Percentiles rank a stretch among this genome's conserved stretches.
Evolutionary conservation across 1,140 invertebrate species (phyloP).

Genomic region (Aphaenogaster floridana): DNA sequence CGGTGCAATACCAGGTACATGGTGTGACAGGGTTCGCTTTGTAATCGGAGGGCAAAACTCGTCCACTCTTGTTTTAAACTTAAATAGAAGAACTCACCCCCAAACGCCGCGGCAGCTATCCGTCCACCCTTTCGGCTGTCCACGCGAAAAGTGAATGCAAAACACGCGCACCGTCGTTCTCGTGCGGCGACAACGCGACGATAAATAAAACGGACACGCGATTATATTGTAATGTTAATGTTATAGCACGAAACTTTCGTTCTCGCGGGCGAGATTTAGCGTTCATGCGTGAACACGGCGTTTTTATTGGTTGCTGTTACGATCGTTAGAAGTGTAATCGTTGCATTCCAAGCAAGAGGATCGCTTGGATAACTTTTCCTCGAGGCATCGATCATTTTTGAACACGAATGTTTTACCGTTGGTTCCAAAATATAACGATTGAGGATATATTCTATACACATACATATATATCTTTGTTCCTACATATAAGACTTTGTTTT

Average conservation of each 20-base stretch:
- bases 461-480: conserved; percentile 31
- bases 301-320: conserved; percentile 32
- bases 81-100: conserved; percentile 21
- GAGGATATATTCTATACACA: conserved; percentile 52
- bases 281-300: not conserved
- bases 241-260: conserved; percentile 59
- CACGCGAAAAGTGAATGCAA: conserved; percentile 33
- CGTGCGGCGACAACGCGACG: not conserved
- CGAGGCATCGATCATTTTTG: conserved; percentile 4
- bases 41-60: conserved; percentile 63
- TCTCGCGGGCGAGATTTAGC: conserved; percentile 80
- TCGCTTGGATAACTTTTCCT: not conserved
- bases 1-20: conserved; percentile 47
- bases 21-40: conserved; percentile 75
- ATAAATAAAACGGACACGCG: conserved; percentile 48
- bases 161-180: conserved; percentile 15
- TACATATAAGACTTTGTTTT: conserved; percentile 28
- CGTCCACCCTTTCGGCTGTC: conserved; percentile 81
- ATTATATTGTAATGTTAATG: conserved; percentile 36
- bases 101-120: conserved; percentile 74
- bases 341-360: not conserved
- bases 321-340: conserved; percentile 12
- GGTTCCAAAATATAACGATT: conserved; percentile 12
- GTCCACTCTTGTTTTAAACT: conserved; percentile 67
- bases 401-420: conserved; percentile 25